Evolutionary conservation across 2,888 invertebrate genomes (phyloP).

Genomic region (Panopea generosa): DNA sequence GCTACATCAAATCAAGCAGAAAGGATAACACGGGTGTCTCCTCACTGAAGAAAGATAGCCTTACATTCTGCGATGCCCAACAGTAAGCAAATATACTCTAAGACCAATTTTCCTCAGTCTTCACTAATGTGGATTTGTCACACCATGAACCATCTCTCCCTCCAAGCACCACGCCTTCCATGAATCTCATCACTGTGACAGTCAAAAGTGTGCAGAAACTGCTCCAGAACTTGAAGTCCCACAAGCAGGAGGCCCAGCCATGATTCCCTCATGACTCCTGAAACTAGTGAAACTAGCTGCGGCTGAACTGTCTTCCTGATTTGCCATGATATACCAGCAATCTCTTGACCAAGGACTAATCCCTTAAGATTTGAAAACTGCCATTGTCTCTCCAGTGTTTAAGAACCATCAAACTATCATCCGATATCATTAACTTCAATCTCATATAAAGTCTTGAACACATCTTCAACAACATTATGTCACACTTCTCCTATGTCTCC

Average conservation of each 20-base stretch:
- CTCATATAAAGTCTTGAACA: not conserved
- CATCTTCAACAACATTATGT: not conserved
- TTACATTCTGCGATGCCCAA: slow-evolving; percentile 29
- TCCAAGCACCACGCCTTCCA: slow-evolving; percentile 8
- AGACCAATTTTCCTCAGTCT: too few species aligned
- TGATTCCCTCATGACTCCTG: slow-evolving; percentile 21
- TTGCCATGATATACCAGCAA: slow-evolving; percentile 1
- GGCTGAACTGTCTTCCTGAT: not conserved
- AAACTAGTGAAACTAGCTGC: slow-evolving; percentile 8
- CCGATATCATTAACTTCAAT: too few species aligned
- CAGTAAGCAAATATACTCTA: slow-evolving; percentile 6
- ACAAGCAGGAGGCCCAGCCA: slow-evolving; percentile 49
- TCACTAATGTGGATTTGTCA: slow-evolving; percentile 33
- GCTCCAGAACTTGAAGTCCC: too few species aligned
- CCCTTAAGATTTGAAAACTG: too few species aligned
- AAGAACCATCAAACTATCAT: not conserved
- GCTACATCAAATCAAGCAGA: slow-evolving; percentile 35
- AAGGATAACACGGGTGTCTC: slow-evolving; percentile 29
- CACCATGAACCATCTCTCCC: slow-evolving; percentile 20
- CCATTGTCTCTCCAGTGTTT: too few species aligned
- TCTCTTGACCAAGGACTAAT: slow-evolving; percentile 7
- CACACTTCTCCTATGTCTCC: not conserved
- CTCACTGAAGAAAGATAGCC: slow-evolving; percentile 32
- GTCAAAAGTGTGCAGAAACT: slow-evolving; percentile 18
- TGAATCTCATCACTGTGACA: slow-evolving; percentile 11